Base-by-base conservation (phyloP, 2,113 vertebrate genomes). In the Oenanthe oenanthe region DNA sequence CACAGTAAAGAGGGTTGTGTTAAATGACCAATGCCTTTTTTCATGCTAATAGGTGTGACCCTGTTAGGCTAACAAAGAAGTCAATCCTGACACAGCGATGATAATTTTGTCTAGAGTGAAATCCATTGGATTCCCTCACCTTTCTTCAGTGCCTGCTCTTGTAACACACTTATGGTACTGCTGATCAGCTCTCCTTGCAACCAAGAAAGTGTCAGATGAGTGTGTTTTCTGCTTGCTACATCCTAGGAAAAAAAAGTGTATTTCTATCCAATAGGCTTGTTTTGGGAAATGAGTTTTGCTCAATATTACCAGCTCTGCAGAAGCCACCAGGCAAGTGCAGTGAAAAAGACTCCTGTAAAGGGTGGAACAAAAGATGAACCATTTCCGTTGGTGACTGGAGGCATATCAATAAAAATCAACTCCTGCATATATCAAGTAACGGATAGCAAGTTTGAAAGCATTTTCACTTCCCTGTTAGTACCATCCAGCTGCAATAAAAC, bases 201-300 rank as follows among this genome's bases (percentile, higher is more conserved):
- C 63, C 86, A 51, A 67, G 76, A 92, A 96, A 97, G 87, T 89
- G 90, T 94, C 91, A 97, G 88, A 77, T 66, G 87, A 96, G 84
- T 93, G 85, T 75, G 70, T 91, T 96, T 97, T 97, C 85, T 97
- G 75, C 77, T 50, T 40, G 79, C 91, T 97, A 78, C 72, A 88
- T 94, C 76, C 71, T 77, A 96, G 81, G 72, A 77, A 96, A 97
- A 96, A 51, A 95, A 56, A n/a, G 61, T 1, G 9, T 96, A 78
- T 96, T 95, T 97, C 89, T 71, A 54, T 85, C 92, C 89, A 96
- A 77, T 93, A 96, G 92, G 58, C 87, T 96, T 97, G 95, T 88
- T 96, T 96, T 97, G 92, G 95, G 85, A 97, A 97, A 97, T 96
- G 66, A 96, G 80, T 97, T 97, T 97, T 96, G 79, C 93, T 96